These are phyloP conservation scores for Passer domesticus DNA, from an alignment of 2,113 vertebrate species.

Conservation along the genomic window DNA sequence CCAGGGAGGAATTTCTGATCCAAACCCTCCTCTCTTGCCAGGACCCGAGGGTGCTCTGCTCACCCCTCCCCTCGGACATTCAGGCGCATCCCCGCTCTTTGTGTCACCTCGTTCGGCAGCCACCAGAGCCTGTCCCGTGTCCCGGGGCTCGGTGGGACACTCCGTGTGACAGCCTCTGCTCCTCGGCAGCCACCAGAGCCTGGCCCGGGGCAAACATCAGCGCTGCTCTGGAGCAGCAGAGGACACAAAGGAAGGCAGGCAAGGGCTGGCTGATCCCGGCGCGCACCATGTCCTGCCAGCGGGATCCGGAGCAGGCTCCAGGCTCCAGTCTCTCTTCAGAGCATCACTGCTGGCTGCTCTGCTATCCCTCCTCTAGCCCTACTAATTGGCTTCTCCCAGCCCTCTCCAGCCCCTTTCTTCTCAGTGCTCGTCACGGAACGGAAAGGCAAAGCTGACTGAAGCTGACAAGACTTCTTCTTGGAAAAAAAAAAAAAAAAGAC, in stretches of 20 bases:
- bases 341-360: accelerated
- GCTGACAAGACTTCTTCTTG: conserved; percentile 34
- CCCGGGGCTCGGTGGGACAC: accelerated
- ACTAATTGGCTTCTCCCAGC: conserved; percentile 39
- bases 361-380: not conserved
- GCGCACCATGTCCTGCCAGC: accelerated
- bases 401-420: conserved; percentile 7
- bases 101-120: not conserved
- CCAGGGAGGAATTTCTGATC: not conserved
- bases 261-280: not conserved
- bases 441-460: conserved; percentile 1
- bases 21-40: not conserved
- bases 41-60: not conserved
- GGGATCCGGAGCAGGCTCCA: not conserved
- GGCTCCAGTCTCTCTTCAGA: not conserved
- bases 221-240: too few relatives aligned
- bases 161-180: accelerated
- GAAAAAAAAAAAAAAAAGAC: conserved; percentile 10
- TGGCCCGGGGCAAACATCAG: accelerated
- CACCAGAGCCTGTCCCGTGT: accelerated
- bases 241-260: not conserved
- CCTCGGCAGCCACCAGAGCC: accelerated
- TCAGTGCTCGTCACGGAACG: not conserved
- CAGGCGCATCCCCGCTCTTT: not conserved
- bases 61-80: accelerated